Evolutionary conservation across 2,888 invertebrate genomes (phyloP), one percentile per base, ranked within the genome.

Genomic region (Orgyia antiqua): DNA sequence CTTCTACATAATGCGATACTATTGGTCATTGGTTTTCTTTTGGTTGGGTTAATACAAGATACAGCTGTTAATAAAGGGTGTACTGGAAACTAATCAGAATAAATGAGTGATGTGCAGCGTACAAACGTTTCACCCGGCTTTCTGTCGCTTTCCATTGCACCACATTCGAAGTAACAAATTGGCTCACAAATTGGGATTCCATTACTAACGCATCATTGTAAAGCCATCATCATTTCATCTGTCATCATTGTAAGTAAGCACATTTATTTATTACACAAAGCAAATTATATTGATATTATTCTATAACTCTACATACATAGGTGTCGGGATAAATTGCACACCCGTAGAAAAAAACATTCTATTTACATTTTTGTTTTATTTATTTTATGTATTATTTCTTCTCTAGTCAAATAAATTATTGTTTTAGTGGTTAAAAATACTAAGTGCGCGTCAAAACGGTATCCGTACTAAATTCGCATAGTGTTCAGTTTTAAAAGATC

Each of bases 1-100:
- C 86, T 82, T 82, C 83, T 64, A 72, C 84, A 64, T 84, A 83
- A 76, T 75, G 77, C 75, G 82, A 78, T 77, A 73, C 65, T 78
- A 74, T 79, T 69, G 79, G 77, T 83, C 78, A 76, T 83, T 86
- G 83, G 82, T 84, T 82, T 79, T 83, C 83, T 84, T 84, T 84
- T 74, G 83, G 83, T 86, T 86, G 83, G 84, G 84, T 84, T 84
- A 84, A 86, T 86, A 84, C 86, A 86, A 86, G 86, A 86, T 86
- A 86, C 86, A 86, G 80, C 83, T 84, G 79, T 80, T 68, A 63
- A 73, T 70, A 72, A 69, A 73, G 68, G 79, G 84, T 86, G 84
- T 82, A 80, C 67, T 83, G 84, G 84, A 84, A 86, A 83, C 76
- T 82, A 79, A 80, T 82, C 74, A 76, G 78, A 78, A 66, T 58